phyloP scores from a whole-genome alignment of 2,113 vertebrate species.

The Actenoides lindsayi region DNA sequence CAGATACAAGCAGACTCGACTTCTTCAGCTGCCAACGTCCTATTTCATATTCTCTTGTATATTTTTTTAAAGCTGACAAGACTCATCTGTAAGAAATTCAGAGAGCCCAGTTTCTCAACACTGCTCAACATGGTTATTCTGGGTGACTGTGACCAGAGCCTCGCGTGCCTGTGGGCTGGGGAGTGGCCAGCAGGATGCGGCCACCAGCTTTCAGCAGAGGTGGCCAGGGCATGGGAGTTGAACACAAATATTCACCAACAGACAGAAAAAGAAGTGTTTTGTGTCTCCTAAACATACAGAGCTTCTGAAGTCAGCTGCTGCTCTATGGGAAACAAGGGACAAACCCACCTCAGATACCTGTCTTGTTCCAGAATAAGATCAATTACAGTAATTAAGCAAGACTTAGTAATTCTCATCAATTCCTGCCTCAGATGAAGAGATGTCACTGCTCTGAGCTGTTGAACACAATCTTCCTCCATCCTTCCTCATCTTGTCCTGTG shows the following conservation, averaged over 20 bases:
- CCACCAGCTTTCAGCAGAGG: accelerated
- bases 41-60: background rate
- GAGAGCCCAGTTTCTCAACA: accelerated
- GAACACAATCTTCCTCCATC: background rate
- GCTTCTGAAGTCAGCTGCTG: background rate
- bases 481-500: background rate
- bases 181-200: accelerated
- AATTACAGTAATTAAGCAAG: background rate
- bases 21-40: background rate
- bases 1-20: background rate
- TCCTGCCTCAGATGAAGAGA: background rate
- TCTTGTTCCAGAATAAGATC: background rate
- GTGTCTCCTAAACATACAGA: accelerated
- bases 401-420: accelerated
- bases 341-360: background rate
- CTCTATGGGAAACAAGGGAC: background rate
- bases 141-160: background rate
- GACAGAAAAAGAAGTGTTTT: background rate
- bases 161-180: accelerated
- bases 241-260: background rate
- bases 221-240: background rate
- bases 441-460: background rate
- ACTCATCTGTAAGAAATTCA: background rate
- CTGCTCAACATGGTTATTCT: background rate
- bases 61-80: background rate